Evolutionary conservation across 2,797 vertebrate genomes (phyloP), one percentile per base, ranked within the genome.

Genomic region (Trachops cirrhosus): DNA sequence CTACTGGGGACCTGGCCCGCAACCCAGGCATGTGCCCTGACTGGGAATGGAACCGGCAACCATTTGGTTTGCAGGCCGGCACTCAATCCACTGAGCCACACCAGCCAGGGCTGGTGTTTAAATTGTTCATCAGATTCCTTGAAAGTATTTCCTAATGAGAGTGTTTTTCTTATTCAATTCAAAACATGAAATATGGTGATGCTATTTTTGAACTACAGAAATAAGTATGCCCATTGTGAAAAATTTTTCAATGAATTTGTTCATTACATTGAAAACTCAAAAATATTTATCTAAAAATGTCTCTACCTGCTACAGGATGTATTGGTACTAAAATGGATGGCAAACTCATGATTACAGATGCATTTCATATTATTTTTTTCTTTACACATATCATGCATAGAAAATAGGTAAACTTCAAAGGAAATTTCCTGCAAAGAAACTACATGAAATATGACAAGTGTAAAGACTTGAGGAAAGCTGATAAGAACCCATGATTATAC

Each of bases 351-450:
- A 94, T 87, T 83, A 52, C 29, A 71, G 39, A 90, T 86, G 7
- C 50, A 24, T 93, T 90, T 83, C 34, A 29, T 78, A 90, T 59
- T 50, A 62, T 86, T 12, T 54, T 34, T 70, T 87, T 70, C 22
- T 26, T 46, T 4, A 37, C 73, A 5, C 10, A 74, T 50, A 74
- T 9, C 5, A 34, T 93, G 46, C 21, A 54, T 62, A 62, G 62
- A 77, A 82, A 71, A n/a, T n/a, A 85, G 37, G 91, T 9, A 67
- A 86, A 90, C 64, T 95, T 94, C 48, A 94, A 57, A 80, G 18
- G 32, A 21, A 80, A 77, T 2, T 75, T 83, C 12, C 29, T 57
- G 21, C n/a, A 75, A 84, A 74, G n/a, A 79, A 59, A 86, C 0
- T 1, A 52, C 84, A 48, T 39, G 62, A 46, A 86, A 71, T 41